Evolutionary conservation across 2,113 vertebrate genomes (phyloP), one percentile per base, ranked within the genome.

Genomic region (Rhea americana): DNA sequence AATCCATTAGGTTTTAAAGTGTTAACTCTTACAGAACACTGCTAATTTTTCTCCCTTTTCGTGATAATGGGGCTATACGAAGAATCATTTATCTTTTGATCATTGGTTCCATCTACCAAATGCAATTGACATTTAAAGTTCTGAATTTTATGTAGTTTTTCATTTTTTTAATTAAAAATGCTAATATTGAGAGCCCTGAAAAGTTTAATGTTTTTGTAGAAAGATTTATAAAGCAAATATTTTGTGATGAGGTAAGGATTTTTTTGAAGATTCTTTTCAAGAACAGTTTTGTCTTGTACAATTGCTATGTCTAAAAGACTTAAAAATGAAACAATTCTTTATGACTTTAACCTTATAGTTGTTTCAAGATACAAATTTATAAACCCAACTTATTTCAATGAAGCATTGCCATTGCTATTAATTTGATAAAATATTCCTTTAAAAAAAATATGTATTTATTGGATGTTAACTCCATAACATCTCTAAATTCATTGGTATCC

Each of bases 341-440:
- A 71, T 59, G 59, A 47, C 47, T 84, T 81, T 55, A 92, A n/a
- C 17, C 8, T 47, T 90, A 25, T 21, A 67, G 55, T 63, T 75
- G 28, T 56, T 92, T 93, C 19, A 76, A 78, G 70, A 79, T 87
- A 77, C 58, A 73, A 53, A 68, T 81, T 48, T 71, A 76, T 26
- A 41, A 41, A 71, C 89, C 86, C 91, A 71, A 51, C 87, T 91
- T 89, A 89, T 96, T 96, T 95, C 93, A 94, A 85, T 93, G 94
- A 94, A 95, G 87, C 82, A 85, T 90, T 94, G 87, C 79, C 17
- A 15, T 75, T 93, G n/a, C 59, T 71, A 30, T 61, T 73, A 45
- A 56, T 85, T 84, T 74, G 47, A 47, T 63, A 67, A 85, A 78
- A 20, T 82, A 74, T 2, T 91, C 26, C 2, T 9, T 89, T 85